Conservation (phyloP, 2,797 vertebrate genomes). For the Aulostomus chinensis region DNA sequence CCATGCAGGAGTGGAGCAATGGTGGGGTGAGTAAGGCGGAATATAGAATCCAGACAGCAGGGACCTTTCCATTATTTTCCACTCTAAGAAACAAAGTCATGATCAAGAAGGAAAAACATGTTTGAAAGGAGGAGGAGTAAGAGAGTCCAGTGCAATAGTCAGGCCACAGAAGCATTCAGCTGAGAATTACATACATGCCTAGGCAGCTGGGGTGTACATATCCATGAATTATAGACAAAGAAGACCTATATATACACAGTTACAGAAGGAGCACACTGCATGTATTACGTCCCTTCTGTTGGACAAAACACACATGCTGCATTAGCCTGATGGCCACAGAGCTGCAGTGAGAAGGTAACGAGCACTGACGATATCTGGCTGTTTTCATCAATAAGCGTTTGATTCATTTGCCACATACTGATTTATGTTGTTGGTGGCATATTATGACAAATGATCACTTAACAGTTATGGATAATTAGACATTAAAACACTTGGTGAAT, state of each 20-base stretch:
- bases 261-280: slow-evolving; percentile 19
- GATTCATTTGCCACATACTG: no score
- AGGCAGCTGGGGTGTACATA: slow-evolving; percentile 20
- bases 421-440: no score
- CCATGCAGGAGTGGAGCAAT: slow-evolving; percentile 18
- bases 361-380: no score
- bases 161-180: slow-evolving; percentile 20
- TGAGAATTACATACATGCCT: slow-evolving; percentile 24
- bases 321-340: slow-evolving; percentile 6
- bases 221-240: slow-evolving; percentile 57
- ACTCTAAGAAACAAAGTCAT: slow-evolving; percentile 9
- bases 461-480: no score
- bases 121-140: slow-evolving; percentile 17
- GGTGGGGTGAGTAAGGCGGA: slow-evolving; percentile 4
- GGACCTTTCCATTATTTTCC: slow-evolving; percentile 19
- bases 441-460: no score
- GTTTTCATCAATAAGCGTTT: no score
- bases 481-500: no score
- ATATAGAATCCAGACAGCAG: slow-evolving; percentile 6
- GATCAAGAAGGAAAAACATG: slow-evolving; percentile 30
- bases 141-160: slow-evolving; percentile 41
- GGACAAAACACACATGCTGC: slow-evolving; percentile 12
- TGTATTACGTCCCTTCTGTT: slow-evolving; percentile 19
- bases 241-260: slow-evolving; percentile 24
- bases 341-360: background rate